Base-by-base conservation (phyloP, 2,888 invertebrate species). In the Myopa testacea region DNA sequence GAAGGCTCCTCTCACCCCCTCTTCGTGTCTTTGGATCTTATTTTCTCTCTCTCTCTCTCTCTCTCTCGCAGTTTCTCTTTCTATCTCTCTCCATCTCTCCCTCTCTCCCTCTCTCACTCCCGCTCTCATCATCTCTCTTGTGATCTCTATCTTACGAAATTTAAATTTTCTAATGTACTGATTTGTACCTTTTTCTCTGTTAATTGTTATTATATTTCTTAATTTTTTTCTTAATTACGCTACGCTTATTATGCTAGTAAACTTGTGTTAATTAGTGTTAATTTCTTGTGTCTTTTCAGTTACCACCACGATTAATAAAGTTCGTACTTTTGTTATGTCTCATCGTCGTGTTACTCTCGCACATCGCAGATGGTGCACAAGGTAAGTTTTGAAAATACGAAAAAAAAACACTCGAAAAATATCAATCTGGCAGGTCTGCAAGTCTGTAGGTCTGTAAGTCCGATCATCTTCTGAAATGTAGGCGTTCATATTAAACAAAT, bases 271-370 rank as follows among this genome's bases (percentile, higher is more conserved):
- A n/a, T 55, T 55, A 55, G 10, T n/a, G 14, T 6, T 10, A 55
- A 12, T 65, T 69, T 67, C 34, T 14, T 55, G 50, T 80, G 84
- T 91, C 89, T 88, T 92, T 92, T 0, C 91, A 93, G 93, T 91
- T 90, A 90, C 92, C 92, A 84, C 92, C 92, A 85, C 91, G 92
- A 88, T 88, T 92, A 87, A 88, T 92, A 81, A 90, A 90, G 89
- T 90, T 92, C 90, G 88, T 90, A 80, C 85, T 92, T 86, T 87
- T 91, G 83, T 86, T 92, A 83, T 88, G 92, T 77, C 88, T 93
- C 77, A 87, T 92, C 84, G 87, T 92, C 79, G 91, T 92, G 78
- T 90, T 92, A 80, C 88, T 93, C 80, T 89, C 91, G 50, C 91
- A 92, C 81, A 90, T 91, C 87, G 83, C 86, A 79, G 91, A 91